A percentile compares a stretch with the other conserved stretches of the same genome.
phyloP scores from a whole-genome alignment of 2,797 vertebrate species.

The Graptemys geographica region DNA sequence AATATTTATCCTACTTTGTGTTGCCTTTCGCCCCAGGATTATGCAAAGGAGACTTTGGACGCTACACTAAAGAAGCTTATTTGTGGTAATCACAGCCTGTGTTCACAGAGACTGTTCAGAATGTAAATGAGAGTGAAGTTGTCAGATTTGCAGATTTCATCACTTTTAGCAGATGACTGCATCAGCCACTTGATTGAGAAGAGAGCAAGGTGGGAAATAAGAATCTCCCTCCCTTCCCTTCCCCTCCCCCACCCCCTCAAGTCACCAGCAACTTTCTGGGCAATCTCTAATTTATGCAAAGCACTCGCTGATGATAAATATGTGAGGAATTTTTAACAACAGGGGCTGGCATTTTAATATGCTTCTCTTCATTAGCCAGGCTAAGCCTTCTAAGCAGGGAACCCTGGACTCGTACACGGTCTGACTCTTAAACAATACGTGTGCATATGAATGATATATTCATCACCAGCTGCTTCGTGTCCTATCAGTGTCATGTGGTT shows the following conservation, averaged over 20 bases:
- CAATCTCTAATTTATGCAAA: conserved; percentile 13
- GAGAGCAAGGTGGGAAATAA: background rate
- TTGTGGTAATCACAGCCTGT: conserved; percentile 3
- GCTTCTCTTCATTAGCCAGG: conserved; percentile 2
- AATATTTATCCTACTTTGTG: background rate
- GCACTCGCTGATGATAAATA: conserved; percentile 53
- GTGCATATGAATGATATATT: conserved; percentile 6
- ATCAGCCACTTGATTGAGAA: background rate
- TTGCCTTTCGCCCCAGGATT: background rate
- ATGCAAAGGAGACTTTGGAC: background rate
- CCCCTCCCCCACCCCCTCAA: background rate
- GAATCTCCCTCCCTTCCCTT: background rate
- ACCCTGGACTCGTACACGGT: background rate
- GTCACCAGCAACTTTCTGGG: conserved; percentile 47
- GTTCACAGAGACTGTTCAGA: background rate
- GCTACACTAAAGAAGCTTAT: background rate
- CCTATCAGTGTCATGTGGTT: background rate
- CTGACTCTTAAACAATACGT: background rate
- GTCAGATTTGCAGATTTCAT: background rate
- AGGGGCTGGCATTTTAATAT: conserved; percentile 8
- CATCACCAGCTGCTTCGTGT: background rate
- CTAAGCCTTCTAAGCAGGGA: conserved; percentile 56
- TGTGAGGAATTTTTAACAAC: conserved; percentile 52
- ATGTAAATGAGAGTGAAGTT: background rate
- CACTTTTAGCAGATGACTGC: background rate